Evolutionary conservation across 2,113 vertebrate species (phyloP), one percentile per base, ranked within the genome.

Genomic region (Pteronura brasiliensis): DNA sequence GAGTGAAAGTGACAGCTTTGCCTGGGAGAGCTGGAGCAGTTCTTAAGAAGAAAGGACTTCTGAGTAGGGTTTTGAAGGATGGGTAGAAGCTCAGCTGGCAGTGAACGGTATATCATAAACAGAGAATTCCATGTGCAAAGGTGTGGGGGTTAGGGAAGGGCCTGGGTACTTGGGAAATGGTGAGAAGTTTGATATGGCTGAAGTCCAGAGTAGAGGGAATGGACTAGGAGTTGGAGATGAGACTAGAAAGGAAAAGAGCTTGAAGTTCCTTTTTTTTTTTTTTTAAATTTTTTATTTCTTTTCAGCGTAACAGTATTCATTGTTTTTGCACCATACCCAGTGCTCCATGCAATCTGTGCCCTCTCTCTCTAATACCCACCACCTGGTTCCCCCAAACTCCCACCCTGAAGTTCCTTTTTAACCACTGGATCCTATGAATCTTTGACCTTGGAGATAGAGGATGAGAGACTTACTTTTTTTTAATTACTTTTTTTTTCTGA

Each of bases 1-100:
- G 59, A 77, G 23, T 79, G 67, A 39, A 69, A 76, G 10, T 61
- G 10, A 52, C 18, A n/a, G 2, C 52, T 80, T 87, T 93, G n/a
- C 15, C 14, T 25, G 34, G 31, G 85, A 87, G 55, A 95, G 57
- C 14, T 34, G 74, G 84, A 79, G 63, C 94, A 25, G 3, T 87
- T 87, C 18, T 93, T 69, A 61, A 94, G 81, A 67, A 36, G 71
- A 39, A 84, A 61, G 34, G 63, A 61, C 55, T 90, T 94, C 31
- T 36, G 59, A 63, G 65, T 57, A 57, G 87, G 79, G 15, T 57
- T 93, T 67, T 89, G 25, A 84, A 85, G 59, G 65, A 29, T 96
- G n/a, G n/a, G 29, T 89, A 95, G 82, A 93, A 91, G 47, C 71
- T 94, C 65, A 91, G 65, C 69, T 65, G 65, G 21, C 88, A 36